Conservation (phyloP, 2,888 invertebrate genomes). For the Dicroscelio sp. region DNA sequence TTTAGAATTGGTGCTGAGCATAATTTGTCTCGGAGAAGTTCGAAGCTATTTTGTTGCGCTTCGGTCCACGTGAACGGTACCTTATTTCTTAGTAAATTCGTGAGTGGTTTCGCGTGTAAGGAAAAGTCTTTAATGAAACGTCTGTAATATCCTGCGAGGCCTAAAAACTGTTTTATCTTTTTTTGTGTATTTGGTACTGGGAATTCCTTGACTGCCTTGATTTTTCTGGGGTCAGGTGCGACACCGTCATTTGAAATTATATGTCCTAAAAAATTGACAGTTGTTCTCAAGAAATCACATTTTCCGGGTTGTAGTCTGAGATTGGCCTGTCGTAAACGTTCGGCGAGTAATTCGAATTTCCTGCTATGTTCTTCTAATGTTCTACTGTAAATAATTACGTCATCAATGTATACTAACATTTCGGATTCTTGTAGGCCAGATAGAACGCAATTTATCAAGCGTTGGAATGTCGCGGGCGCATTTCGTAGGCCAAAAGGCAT, state of each 20-base stretch:
- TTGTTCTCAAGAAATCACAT: background rate
- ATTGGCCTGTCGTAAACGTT: background rate
- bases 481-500: background rate
- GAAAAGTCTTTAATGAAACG: too few species aligned
- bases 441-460: background rate
- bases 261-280: background rate
- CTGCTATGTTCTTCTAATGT: background rate
- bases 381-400: background rate
- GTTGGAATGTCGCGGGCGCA: background rate
- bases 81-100: background rate
- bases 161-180: background rate
- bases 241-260: background rate
- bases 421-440: background rate
- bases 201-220: background rate
- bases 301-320: background rate
- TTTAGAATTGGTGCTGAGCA: background rate
- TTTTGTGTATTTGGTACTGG: background rate
- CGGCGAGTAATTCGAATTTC: background rate
- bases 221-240: background rate
- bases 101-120: background rate
- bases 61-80: too few species aligned
- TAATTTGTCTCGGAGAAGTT: background rate
- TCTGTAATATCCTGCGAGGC: background rate
- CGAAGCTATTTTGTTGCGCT: background rate
- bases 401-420: background rate